Percentiles rank a stretch among this genome's conserved stretches.
Evolutionary conservation across 2,113 vertebrate species (phyloP).

Genomic region (Aleadryas rufinucha): DNA sequence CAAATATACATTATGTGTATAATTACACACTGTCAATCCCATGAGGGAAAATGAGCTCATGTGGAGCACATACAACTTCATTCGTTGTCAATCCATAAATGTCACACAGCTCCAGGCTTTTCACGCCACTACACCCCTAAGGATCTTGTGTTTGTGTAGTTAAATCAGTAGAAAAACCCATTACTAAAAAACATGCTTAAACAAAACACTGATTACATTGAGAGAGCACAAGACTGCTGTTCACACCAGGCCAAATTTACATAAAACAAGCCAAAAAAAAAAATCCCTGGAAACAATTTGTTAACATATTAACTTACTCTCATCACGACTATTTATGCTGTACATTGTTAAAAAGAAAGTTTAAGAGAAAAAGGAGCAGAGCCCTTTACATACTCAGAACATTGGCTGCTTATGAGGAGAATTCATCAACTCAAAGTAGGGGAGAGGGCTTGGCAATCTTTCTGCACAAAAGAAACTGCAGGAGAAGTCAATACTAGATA

Average conservation of each 20-base stretch:
- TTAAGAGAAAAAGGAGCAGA: background rate
- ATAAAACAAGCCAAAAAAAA: background rate
- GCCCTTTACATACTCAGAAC: background rate
- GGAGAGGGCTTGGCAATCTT: background rate
- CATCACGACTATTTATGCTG: background rate
- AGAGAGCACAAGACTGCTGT: background rate
- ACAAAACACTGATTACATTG: background rate
- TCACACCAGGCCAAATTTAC: background rate
- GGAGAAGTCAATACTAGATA: background rate
- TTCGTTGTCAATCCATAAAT: background rate
- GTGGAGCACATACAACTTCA: background rate
- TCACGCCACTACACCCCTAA: background rate
- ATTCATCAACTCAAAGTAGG: background rate
- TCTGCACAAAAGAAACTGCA: background rate
- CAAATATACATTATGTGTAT: background rate
- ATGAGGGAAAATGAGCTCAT: rapidly evolving
- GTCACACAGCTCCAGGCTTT: background rate
- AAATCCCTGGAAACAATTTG: background rate
- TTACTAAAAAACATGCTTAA: background rate
- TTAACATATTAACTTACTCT: background rate
- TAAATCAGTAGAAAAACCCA: background rate
- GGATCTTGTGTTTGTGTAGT: background rate
- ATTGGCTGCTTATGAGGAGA: background rate
- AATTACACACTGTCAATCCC: background rate
- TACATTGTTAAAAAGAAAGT: background rate